Conservation (phyloP, 1,140 invertebrate genomes). For the Scaptomyza hsui region DNA sequence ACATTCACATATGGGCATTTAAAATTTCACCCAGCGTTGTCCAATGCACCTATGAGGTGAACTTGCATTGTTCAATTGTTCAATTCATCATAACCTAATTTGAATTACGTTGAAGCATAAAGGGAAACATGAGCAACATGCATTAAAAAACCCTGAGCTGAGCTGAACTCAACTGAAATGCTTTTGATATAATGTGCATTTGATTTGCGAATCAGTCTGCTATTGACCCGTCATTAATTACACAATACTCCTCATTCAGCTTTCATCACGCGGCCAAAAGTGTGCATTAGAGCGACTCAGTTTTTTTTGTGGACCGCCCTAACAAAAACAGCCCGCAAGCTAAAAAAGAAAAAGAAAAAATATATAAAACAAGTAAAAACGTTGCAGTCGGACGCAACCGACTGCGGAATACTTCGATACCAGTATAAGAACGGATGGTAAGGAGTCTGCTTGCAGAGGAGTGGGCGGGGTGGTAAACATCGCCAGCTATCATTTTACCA, state of each 20-base stretch:
- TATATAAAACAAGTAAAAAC: too few species aligned
- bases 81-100: slow-evolving; percentile 28
- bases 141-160: background rate
- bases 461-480: too few species aligned
- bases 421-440: too few species aligned
- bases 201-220: slow-evolving; percentile 57
- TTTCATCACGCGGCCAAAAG: slow-evolving; percentile 35
- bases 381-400: too few species aligned
- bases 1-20: background rate
- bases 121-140: background rate
- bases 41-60: slow-evolving; percentile 18
- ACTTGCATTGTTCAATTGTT: slow-evolving; percentile 2
- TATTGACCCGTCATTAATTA: slow-evolving; percentile 56
- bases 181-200: slow-evolving; percentile 61
- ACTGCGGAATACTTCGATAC: too few species aligned
- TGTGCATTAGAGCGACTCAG: slow-evolving; percentile 14
- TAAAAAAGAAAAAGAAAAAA: too few species aligned
- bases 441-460: too few species aligned
- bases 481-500: too few species aligned
- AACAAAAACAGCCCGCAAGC: too few species aligned
- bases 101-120: slow-evolving; percentile 4
- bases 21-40: slow-evolving; percentile 6
- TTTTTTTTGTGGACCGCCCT: slow-evolving; percentile 19
- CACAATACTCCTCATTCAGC: slow-evolving; percentile 37
- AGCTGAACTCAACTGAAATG: slow-evolving; percentile 16